These are phyloP conservation scores for Vespertilio murinus DNA, from an alignment of 2,797 vertebrate genomes.

Conservation along the genomic window DNA sequence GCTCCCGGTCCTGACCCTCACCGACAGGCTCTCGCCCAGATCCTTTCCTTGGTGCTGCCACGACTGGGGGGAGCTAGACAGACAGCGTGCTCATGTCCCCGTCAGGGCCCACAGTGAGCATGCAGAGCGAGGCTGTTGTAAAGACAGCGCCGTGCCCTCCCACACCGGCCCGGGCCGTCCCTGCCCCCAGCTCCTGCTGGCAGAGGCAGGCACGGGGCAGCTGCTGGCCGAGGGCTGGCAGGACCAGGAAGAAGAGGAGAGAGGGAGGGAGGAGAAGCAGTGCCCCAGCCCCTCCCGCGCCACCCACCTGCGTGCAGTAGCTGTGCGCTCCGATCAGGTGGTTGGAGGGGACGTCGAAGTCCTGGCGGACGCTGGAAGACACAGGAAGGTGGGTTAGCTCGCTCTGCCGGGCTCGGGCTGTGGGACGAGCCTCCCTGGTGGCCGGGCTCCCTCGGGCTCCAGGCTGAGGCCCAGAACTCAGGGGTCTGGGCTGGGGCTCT, in stretches of 20 bases:
- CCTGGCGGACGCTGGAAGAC: slow-evolving; percentile 88
- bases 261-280: background rate
- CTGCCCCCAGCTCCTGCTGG: background rate
- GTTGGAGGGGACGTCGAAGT: slow-evolving; percentile 91
- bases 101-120: background rate
- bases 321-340: slow-evolving; percentile 93
- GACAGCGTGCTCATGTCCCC: background rate
- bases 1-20: too few species aligned
- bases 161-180: background rate
- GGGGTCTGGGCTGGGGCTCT: background rate
- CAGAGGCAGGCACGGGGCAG: background rate
- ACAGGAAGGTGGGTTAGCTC: background rate
- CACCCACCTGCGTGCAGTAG: slow-evolving; percentile 95
- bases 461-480: background rate
- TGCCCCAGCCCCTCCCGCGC: background rate
- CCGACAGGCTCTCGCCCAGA: background rate
- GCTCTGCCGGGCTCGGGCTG: fast-evolving
- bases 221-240: too few species aligned
- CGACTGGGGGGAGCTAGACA: background rate
- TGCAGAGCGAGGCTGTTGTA: background rate
- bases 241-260: too few species aligned
- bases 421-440: fast-evolving
- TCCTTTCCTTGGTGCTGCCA: background rate
- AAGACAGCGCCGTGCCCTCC: background rate
- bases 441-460: background rate